phyloP scores from a whole-genome alignment of 1,140 invertebrate genomes.

The Bicyclus anynana region DNA sequence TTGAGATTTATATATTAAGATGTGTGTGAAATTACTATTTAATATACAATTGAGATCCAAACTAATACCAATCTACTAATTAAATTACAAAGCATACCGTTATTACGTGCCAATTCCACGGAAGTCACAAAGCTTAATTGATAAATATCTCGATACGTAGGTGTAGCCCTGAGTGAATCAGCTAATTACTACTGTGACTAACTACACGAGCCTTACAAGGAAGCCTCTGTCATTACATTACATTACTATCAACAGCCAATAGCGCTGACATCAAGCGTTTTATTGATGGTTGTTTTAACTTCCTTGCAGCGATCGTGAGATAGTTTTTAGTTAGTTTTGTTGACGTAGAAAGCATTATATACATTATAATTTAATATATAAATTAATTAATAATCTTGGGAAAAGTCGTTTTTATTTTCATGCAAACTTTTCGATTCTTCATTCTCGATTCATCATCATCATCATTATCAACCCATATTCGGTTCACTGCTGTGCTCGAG shows the following conservation, averaged over 20 bases:
- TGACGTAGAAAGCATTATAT: no score
- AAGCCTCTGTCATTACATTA: slow-evolving; percentile 16
- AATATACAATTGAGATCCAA: no score
- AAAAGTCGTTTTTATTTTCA: no score
- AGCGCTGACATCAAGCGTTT: slow-evolving; percentile 5
- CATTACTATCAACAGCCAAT: slow-evolving; percentile 15
- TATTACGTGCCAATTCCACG: not conserved
- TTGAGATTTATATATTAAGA: no score
- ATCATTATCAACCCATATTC: no score
- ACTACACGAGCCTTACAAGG: slow-evolving; percentile 33
- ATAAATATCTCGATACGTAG: slow-evolving; percentile 29
- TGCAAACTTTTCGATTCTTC: no score
- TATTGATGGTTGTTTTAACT: not conserved
- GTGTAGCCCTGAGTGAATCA: slow-evolving; percentile 55
- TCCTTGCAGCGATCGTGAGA: not conserved
- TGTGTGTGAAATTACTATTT: no score
- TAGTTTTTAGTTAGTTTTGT: not conserved
- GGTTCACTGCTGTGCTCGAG: no score
- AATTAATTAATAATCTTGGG: no score
- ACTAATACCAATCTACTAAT: not conserved
- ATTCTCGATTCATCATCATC: no score
- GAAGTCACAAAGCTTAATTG: slow-evolving; percentile 19
- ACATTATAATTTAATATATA: no score
- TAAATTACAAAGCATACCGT: not conserved
- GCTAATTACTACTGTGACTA: slow-evolving; percentile 26